These are phyloP conservation scores for Heterotilapia buettikoferi DNA, from an alignment of 2,113 vertebrate species.

Conservation along the genomic window DNA sequence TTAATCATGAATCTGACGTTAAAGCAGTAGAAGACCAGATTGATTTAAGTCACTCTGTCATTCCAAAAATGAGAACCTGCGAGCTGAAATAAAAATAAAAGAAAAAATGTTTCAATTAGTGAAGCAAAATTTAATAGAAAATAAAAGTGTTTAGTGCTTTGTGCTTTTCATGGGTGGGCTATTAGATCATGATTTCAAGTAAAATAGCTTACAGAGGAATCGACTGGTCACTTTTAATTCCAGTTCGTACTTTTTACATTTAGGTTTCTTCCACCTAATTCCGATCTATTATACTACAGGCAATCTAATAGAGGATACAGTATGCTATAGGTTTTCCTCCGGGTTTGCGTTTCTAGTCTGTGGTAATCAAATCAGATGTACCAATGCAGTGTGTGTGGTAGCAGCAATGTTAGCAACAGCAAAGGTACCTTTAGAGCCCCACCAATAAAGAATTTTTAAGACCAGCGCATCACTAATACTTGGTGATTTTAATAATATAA, in stretches of 20 bases:
- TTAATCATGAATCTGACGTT: background rate
- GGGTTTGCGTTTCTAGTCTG: constrained; percentile 18
- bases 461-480: background rate
- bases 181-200: background rate
- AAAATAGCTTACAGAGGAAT: background rate
- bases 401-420: background rate
- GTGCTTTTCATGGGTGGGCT: background rate
- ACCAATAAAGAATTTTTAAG: fast-evolving
- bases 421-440: background rate
- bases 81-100: background rate
- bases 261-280: background rate
- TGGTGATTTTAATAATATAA: background rate
- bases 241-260: background rate
- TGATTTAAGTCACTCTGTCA: background rate
- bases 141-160: background rate
- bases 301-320: background rate
- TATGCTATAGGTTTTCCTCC: constrained; percentile 8
- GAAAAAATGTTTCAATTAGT: background rate
- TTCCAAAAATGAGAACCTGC: background rate
- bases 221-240: constrained; percentile 21
- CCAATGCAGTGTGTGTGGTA: background rate
- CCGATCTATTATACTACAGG: background rate
- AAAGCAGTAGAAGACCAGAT: background rate
- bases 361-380: constrained; percentile 35
- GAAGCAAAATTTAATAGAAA: background rate